Conservation (phyloP, 2,113 vertebrate species). For the Ascaphus truei region DNA sequence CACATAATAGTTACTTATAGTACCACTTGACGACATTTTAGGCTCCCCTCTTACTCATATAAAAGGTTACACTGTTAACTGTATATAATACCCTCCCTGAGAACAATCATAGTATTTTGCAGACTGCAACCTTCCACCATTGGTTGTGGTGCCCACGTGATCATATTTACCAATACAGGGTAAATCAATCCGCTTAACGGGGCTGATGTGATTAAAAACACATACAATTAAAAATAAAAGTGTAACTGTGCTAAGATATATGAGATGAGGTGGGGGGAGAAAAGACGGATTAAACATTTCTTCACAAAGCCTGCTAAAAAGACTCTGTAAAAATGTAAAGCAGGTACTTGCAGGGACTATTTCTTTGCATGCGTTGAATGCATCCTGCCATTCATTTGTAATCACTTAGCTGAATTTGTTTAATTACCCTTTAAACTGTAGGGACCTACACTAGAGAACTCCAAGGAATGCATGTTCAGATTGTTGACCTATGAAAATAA, state of each 20-base stretch:
- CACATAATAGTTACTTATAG: conserved; percentile 95
- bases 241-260: conserved; percentile 30
- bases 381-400: conserved; percentile 54
- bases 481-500: conserved; percentile 29
- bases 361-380: conserved; percentile 58
- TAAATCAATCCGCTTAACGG: conserved; percentile 95
- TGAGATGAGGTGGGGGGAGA: not conserved
- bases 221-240: conserved; percentile 43
- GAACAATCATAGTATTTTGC: conserved; percentile 98
- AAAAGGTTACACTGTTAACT: conserved; percentile 88
- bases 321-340: not conserved
- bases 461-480: conserved; percentile 6
- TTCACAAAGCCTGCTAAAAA: conserved; percentile 13
- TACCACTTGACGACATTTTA: conserved; percentile 95
- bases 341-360: conserved; percentile 61
- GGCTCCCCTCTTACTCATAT: conserved; percentile 85
- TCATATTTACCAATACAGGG: conserved; percentile 99
- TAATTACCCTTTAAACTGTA: conserved; percentile 48
- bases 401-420: conserved; percentile 51
- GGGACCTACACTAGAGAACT: not conserved
- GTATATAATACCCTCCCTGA: conserved; percentile 82
- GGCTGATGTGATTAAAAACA: conserved; percentile 63
- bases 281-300: not conserved
- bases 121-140: conserved; percentile 90
- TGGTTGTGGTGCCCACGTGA: conserved; percentile 98